Conservation (phyloP, 1,140 invertebrate species). For the Elymnias hypermnestra region DNA sequence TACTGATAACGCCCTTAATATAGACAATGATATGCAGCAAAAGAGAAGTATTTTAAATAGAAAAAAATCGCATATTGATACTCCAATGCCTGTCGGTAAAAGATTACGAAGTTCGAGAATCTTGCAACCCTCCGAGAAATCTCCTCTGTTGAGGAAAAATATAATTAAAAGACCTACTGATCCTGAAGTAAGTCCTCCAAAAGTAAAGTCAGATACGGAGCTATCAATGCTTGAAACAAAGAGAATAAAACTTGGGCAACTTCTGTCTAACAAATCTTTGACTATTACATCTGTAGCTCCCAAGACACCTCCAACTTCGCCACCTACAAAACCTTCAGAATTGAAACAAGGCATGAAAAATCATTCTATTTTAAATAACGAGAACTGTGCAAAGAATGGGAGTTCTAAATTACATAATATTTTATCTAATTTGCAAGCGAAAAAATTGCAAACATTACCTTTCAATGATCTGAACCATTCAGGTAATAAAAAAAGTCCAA, state of each 20-base stretch:
- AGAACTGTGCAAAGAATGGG: constrained; percentile 70
- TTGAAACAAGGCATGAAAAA: constrained; percentile 45
- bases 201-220: constrained; percentile 44
- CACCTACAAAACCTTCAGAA: constrained; percentile 38
- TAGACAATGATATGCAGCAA: constrained; percentile 42
- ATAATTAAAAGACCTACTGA: constrained; percentile 46
- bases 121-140: constrained; percentile 49
- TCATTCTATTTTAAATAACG: constrained; percentile 59
- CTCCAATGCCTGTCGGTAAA: constrained; percentile 45
- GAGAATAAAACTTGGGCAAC: constrained; percentile 64
- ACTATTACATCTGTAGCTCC: constrained; percentile 47
- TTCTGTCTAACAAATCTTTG: constrained; percentile 58
- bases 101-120: constrained; percentile 59
- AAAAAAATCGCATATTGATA: constrained; percentile 37
- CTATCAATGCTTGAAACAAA: constrained; percentile 57
- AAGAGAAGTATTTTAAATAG: constrained; percentile 42
- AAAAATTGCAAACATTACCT: constrained; percentile 50
- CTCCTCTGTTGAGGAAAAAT: constrained; percentile 33
- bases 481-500: constrained; percentile 44
- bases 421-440: constrained; percentile 61
- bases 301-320: constrained; percentile 35
- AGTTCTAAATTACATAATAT: constrained; percentile 70
- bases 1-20: constrained; percentile 39
- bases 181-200: constrained; percentile 36
- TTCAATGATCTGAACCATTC: constrained; percentile 49